Conservation (phyloP, 2,888 invertebrate genomes). For the Melipona beecheii region DNA sequence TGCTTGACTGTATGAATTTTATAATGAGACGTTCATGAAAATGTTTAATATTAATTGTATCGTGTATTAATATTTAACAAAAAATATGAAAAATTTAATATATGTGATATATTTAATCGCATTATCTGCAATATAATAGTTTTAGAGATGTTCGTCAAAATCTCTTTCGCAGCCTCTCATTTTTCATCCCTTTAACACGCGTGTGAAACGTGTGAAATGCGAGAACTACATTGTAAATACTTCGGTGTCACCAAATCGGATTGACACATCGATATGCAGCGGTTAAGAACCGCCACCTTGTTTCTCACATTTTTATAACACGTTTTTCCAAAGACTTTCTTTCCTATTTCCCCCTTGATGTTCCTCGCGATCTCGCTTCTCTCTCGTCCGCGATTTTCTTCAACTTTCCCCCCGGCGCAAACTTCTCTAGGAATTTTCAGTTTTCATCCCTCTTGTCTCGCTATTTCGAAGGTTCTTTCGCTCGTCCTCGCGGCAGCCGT, state of each 20-base stretch:
- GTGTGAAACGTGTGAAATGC: not conserved
- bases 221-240: no score
- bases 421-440: conserved; percentile 1
- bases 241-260: not conserved
- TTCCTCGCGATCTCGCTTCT: not conserved
- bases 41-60: not conserved
- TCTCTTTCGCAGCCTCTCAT: not conserved
- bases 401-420: not conserved
- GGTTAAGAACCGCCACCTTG: not conserved
- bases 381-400: not conserved
- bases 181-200: not conserved
- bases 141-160: not conserved
- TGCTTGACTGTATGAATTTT: not conserved
- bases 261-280: not conserved
- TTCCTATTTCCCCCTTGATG: not conserved
- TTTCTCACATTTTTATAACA: not conserved
- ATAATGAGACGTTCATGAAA: no score
- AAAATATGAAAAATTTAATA: not conserved
- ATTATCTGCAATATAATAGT: not conserved
- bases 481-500: not conserved
- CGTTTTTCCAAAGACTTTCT: not conserved
- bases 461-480: not conserved
- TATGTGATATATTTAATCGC: not conserved
- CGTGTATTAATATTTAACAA: not conserved
- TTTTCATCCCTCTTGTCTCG: not conserved